Evolutionary conservation across 2,797 vertebrate genomes (phyloP), one percentile per base, ranked within the genome.

Genomic region (Gallirallus australis): DNA sequence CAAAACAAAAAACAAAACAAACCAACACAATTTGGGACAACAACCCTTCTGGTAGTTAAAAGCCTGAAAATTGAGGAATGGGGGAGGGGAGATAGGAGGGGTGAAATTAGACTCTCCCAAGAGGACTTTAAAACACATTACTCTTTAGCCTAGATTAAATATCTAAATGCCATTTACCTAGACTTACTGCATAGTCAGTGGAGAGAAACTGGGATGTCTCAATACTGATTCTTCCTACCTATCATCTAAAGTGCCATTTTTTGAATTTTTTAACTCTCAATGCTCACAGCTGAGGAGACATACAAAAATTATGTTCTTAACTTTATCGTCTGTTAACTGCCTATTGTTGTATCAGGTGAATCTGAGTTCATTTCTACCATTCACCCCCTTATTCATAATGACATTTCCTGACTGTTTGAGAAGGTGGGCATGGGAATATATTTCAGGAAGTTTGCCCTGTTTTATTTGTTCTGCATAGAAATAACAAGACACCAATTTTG

Each of bases 401-500:
- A 18, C 3, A 56, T 33, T 64, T 30, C 7, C 10, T 11, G 35
- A 5, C 0, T 24, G 6, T 1, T 23, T n/a, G 25, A 89, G 42
- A 39, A 35, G 5, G 13, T 52, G 6, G 12, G 45, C 16, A 31
- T 37, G 12, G 15, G 9, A 78, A 85, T 54, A 27, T 66, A 57
- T 40, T 69, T 78, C 25, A 48, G 23, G 2, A 79, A 52, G 4
- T 57, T 90, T 84, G 3, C 6, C 3, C 2, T 70, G 12, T 63
- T 59, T 39, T 3, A 4, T 59, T 64, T 64, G 39, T n/a, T 75
- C 10, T 72, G 3, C 7, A 54, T 13, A 42, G 10, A 82, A 79
- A 72, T 37, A 86, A 47, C 1, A 3, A 59, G 25, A n/a, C 2
- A 71, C 24, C 1, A 25, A 0, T 35, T 39, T 65, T 31, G 4